Evolutionary conservation across 2,797 vertebrate species (phyloP).

Genomic region (Danionella dracula): DNA sequence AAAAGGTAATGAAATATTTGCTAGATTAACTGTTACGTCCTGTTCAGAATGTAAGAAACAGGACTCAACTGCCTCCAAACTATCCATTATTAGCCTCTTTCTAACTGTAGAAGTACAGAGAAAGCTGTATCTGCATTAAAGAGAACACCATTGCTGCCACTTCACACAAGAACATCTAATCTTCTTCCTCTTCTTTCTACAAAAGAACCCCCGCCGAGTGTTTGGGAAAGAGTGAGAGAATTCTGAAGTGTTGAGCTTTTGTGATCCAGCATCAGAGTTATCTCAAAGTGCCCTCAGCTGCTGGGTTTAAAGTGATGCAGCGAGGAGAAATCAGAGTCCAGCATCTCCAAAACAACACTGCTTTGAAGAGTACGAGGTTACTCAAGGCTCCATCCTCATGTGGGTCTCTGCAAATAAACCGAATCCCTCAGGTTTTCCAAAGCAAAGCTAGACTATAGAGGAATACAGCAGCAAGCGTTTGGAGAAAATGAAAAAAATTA

Average conservation of each 20-base stretch:
- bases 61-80: too few relatives aligned
- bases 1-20: too few relatives aligned
- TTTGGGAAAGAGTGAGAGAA: constrained; percentile 8
- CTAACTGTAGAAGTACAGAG: too few relatives aligned
- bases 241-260: constrained; percentile 17
- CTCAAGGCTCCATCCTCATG: constrained; percentile 44
- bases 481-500: too few relatives aligned
- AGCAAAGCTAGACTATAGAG: background rate
- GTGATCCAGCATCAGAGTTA: constrained; percentile 34
- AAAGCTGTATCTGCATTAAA: too few relatives aligned
- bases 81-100: too few relatives aligned
- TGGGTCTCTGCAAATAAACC: constrained; percentile 47
- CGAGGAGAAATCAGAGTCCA: constrained; percentile 31
- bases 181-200: constrained; percentile 10
- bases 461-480: too few relatives aligned
- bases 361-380: constrained; percentile 50
- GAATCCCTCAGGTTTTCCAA: constrained; percentile 51
- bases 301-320: constrained; percentile 14
- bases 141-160: too few relatives aligned
- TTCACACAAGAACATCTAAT: too few relatives aligned
- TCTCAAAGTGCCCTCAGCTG: background rate
- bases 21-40: too few relatives aligned
- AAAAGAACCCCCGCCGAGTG: constrained; percentile 12
- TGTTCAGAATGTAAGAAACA: too few relatives aligned
- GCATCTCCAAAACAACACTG: constrained; percentile 47